These are phyloP conservation scores for Vidua chalybeata DNA, from an alignment of 2,113 vertebrate species.

Conservation along the genomic window DNA sequence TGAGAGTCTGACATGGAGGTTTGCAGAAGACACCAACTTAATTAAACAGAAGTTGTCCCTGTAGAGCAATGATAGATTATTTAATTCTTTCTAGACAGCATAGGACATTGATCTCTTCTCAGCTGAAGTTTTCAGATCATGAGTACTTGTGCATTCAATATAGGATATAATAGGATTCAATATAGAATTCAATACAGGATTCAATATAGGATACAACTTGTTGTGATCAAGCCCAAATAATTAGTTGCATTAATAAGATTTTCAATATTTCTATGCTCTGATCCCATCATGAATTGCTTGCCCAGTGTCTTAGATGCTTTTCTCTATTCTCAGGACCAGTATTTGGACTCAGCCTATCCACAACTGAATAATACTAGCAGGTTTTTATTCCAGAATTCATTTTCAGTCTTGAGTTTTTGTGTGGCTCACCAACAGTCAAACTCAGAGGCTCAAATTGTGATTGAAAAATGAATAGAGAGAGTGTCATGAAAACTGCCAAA, in stretches of 20 bases:
- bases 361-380: background rate
- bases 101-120: background rate
- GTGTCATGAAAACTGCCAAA: background rate
- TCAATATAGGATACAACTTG: background rate
- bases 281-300: background rate
- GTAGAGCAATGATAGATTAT: background rate
- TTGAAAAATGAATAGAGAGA: slow-evolving; percentile 6
- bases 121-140: background rate
- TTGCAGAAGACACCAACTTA: background rate
- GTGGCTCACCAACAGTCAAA: background rate
- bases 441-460: background rate
- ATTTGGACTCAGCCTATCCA: background rate
- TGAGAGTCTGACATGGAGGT: background rate
- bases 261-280: background rate
- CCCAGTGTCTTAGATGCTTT: background rate
- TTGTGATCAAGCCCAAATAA: background rate
- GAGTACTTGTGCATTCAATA: background rate
- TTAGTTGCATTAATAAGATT: background rate
- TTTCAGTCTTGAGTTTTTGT: background rate
- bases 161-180: background rate
- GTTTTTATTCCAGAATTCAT: background rate
- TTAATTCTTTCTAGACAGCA: background rate
- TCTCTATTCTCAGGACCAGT: background rate
- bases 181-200: background rate
- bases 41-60: background rate